These are phyloP conservation scores for Zosterops japonicus DNA, from an alignment of 2,113 vertebrate species.

Conservation along the genomic window DNA sequence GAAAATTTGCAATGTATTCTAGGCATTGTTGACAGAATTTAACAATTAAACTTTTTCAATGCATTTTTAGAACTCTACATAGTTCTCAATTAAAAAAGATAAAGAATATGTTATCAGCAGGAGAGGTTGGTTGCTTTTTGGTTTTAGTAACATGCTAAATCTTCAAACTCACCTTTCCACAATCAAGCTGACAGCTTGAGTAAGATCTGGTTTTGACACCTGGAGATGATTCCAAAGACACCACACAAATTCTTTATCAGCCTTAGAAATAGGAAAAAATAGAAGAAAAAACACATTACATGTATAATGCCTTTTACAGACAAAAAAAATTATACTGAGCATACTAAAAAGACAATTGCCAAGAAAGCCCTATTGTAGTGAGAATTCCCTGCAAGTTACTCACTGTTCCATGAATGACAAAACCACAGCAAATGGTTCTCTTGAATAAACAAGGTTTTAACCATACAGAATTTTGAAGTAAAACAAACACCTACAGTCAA, in stretches of 20 bases:
- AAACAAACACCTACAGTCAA: not conserved
- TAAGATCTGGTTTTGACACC: conserved; percentile 86
- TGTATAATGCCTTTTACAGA: not conserved
- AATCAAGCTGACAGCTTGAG: conserved; percentile 85
- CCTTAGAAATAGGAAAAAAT: conserved; percentile 73
- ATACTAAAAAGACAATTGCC: not conserved
- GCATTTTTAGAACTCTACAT: not conserved
- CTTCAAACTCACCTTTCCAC: conserved; percentile 87
- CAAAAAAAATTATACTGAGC: not conserved
- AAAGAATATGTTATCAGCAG: not conserved
- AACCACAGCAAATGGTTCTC: not conserved
- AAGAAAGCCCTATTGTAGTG: not conserved
- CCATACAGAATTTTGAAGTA: not conserved
- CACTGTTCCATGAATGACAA: not conserved
- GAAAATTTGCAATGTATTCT: not conserved
- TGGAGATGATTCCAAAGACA: conserved; percentile 93
- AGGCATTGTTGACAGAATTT: not conserved
- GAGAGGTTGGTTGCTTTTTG: not conserved
- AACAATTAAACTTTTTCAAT: not conserved
- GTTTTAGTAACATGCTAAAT: not conserved
- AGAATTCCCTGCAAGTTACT: not conserved
- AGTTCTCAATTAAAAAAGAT: not conserved
- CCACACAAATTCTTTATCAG: conserved; percentile 97
- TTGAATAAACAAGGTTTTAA: not conserved
- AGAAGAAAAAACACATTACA: not conserved